These are phyloP conservation scores for Kryphioiulus occultus DNA, from an alignment of 2,888 invertebrate species.

Conservation along the genomic window DNA sequence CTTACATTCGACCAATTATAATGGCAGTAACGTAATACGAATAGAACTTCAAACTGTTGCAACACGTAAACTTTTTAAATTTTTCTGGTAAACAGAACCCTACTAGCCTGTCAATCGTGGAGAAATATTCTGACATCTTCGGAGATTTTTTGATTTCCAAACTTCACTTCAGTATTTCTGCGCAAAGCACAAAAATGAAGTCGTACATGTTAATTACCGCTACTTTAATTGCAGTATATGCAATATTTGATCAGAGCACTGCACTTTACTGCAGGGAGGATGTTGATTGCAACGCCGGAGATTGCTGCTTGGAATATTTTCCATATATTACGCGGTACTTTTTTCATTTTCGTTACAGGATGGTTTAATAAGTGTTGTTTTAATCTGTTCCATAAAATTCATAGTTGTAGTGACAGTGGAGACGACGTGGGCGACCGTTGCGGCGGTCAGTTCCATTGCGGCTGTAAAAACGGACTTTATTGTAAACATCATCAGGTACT, in stretches of 20 bases:
- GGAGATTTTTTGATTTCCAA: background rate
- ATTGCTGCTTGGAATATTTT: slow-evolving; percentile 48
- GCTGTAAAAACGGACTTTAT: background rate
- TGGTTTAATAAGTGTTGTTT: background rate
- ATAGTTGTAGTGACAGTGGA: slow-evolving; percentile 40
- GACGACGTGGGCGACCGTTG: slow-evolving; percentile 48
- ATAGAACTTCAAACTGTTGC: background rate
- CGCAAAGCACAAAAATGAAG: background rate
- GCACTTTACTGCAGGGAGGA: slow-evolving; percentile 29
- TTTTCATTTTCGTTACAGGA: background rate
- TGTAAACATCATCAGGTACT: slow-evolving; percentile 37
- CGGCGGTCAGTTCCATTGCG: slow-evolving; percentile 46
- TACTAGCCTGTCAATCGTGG: background rate
- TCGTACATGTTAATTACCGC: background rate
- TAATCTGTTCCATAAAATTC: background rate
- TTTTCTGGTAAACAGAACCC: background rate
- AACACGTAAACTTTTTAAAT: background rate
- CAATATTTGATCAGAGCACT: background rate
- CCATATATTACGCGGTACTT: slow-evolving; percentile 46
- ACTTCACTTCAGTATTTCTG: background rate
- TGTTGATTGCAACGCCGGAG: slow-evolving; percentile 36
- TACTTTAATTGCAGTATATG: background rate
- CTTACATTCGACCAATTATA: background rate
- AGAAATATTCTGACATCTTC: background rate
- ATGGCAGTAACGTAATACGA: background rate